Conservation (phyloP, 2,888 invertebrate species). For the Mystacides longicornis region DNA sequence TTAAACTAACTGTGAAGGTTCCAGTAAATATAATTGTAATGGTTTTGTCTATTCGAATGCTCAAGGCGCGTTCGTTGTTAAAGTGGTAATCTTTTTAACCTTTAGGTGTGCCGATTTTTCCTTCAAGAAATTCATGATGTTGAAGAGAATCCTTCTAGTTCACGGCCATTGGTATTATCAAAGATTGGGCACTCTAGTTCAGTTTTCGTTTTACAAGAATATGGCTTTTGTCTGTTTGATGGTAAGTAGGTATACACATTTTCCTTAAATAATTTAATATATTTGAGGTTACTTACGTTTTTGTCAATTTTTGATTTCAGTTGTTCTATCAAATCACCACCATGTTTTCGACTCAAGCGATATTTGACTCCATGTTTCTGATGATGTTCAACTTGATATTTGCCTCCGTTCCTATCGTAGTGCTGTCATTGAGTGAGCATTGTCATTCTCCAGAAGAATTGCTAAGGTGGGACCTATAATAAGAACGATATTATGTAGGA, state of each 20-base stretch:
- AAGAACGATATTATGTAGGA: background rate
- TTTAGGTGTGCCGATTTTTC: constrained; percentile 75
- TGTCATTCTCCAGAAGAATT: constrained; percentile 50
- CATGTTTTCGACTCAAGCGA: constrained; percentile 54
- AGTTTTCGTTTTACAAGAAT: constrained; percentile 85
- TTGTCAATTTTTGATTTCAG: constrained; percentile 38
- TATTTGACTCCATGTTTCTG: constrained; percentile 69
- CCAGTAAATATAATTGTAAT: no score
- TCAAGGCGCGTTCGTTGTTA: no score
- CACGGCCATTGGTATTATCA: constrained; percentile 81
- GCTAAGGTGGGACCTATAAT: constrained; percentile 39
- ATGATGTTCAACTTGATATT: constrained; percentile 71
- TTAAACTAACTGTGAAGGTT: no score
- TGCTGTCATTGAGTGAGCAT: constrained; percentile 71
- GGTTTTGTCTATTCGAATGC: no score
- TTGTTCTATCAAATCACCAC: constrained; percentile 49
- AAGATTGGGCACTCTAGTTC: constrained; percentile 63
- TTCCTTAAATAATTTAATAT: no score
- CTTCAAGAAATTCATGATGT: constrained; percentile 72
- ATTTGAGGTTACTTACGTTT: no score
- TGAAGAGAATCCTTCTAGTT: constrained; percentile 67
- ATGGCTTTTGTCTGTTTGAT: constrained; percentile 61
- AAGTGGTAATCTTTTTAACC: no score
- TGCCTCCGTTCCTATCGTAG: constrained; percentile 65
- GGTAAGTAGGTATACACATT: no score